Percentiles rank a stretch among this genome's conserved stretches.
Conservation (phyloP, 2,113 vertebrate genomes). For the Onychostoma macrolepis region DNA sequence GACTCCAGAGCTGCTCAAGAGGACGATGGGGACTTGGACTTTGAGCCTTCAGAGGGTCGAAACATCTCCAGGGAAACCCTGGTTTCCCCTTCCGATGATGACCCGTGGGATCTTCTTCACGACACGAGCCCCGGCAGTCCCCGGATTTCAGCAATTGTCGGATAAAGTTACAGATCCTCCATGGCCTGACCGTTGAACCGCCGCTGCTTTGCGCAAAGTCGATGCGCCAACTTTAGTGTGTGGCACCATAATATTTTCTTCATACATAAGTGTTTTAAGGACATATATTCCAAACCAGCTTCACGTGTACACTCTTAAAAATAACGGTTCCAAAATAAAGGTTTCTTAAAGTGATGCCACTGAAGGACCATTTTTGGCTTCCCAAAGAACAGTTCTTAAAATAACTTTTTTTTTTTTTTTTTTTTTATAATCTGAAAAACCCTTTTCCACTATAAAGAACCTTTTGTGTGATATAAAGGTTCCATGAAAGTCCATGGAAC, state of each 20-base stretch:
- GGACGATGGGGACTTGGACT: conserved; percentile 67
- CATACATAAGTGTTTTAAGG: background rate
- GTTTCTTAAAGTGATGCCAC: background rate
- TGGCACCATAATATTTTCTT: background rate
- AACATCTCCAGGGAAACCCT: conserved; percentile 73
- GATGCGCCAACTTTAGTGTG: background rate
- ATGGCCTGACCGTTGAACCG: conserved; percentile 44
- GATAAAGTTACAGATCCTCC: conserved; percentile 45
- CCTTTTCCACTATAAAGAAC: background rate
- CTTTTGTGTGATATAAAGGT: background rate
- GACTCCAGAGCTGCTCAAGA: conserved; percentile 79
- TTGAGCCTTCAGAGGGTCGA: conserved; percentile 65
- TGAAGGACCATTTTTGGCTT: background rate
- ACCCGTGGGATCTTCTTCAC: conserved; percentile 79
- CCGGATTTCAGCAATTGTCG: conserved; percentile 65
- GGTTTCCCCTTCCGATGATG: conserved; percentile 72
- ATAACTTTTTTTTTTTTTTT: too few relatives aligned
- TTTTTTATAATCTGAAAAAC: too few relatives aligned
- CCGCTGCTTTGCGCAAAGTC: conserved; percentile 42
- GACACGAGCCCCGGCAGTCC: conserved; percentile 71
- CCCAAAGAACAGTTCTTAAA: too few relatives aligned
- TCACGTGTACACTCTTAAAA: background rate
- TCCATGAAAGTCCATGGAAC: background rate
- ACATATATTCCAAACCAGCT: background rate
- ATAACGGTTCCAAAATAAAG: background rate